These are phyloP conservation scores for Aplocera efformata DNA, from an alignment of 2,888 invertebrate genomes.

Conservation along the genomic window DNA sequence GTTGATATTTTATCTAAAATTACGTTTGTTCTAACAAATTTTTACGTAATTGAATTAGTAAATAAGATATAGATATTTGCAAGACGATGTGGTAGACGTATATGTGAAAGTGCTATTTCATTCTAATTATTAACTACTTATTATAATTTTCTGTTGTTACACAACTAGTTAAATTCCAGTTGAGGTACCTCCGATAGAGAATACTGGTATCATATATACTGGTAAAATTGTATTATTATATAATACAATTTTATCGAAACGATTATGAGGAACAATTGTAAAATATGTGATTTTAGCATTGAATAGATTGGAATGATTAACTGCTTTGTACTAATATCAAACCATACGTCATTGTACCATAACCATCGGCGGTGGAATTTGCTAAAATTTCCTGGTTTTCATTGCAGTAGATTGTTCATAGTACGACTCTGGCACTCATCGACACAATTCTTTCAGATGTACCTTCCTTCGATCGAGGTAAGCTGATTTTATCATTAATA, in stretches of 20 bases:
- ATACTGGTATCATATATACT: too few species aligned
- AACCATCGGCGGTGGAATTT: conserved; percentile 49
- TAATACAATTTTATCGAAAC: too few species aligned
- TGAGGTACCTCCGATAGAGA: too few species aligned
- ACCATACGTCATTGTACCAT: conserved; percentile 31
- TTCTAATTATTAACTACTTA: too few species aligned
- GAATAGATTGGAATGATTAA: conserved; percentile 45
- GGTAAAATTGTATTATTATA: too few species aligned
- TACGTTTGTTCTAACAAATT: conserved; percentile 36
- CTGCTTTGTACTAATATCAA: conserved; percentile 69
- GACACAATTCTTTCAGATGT: conserved; percentile 71
- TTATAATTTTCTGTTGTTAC: too few species aligned
- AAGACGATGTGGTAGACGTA: too few species aligned
- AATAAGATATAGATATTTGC: too few species aligned
- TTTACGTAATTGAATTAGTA: not conserved
- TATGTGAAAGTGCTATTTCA: too few species aligned
- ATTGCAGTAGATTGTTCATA: conserved; percentile 32
- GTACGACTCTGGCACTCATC: conserved; percentile 48
- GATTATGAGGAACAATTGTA: too few species aligned
- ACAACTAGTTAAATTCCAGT: too few species aligned
- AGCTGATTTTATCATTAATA: conserved; percentile 59
- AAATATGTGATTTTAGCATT: too few species aligned
- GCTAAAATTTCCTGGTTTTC: conserved; percentile 61
- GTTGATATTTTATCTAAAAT: conserved; percentile 43
- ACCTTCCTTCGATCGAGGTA: conserved; percentile 68